Evolutionary conservation across 2,888 invertebrate species (phyloP).

Genomic region (Archips xylosteana): DNA sequence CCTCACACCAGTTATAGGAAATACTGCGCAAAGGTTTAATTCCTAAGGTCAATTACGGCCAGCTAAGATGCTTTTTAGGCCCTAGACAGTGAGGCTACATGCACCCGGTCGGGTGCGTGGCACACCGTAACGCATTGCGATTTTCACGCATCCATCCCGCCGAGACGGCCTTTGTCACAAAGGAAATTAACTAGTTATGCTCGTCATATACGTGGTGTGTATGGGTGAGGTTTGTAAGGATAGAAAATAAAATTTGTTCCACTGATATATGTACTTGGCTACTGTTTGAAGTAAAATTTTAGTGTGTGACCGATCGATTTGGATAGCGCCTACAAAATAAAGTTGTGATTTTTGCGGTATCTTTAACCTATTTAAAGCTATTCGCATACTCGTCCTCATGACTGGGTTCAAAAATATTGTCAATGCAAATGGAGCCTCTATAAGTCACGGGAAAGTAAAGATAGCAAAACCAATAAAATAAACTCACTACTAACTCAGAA

Average conservation of each 20-base stretch:
- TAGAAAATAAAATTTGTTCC: slow-evolving; percentile 46
- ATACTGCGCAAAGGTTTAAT: not conserved
- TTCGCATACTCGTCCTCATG: no score
- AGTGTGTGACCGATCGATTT: not conserved
- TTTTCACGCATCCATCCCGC: slow-evolving; percentile 84
- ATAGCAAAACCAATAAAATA: no score
- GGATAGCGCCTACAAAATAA: no score
- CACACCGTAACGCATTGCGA: slow-evolving; percentile 83
- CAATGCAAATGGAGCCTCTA: no score
- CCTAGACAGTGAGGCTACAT: slow-evolving; percentile 49
- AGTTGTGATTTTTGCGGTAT: no score
- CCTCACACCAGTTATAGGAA: no score
- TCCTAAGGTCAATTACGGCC: slow-evolving; percentile 10
- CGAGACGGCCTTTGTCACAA: slow-evolving; percentile 82
- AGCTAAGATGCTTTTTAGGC: slow-evolving; percentile 25
- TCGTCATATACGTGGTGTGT: slow-evolving; percentile 57
- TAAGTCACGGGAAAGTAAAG: no score
- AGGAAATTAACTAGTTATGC: slow-evolving; percentile 85
- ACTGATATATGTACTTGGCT: not conserved
- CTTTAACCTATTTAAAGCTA: no score
- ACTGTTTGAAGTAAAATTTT: not conserved
- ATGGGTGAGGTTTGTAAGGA: slow-evolving; percentile 63
- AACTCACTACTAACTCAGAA: no score
- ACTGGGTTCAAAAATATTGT: no score
- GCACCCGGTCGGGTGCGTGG: slow-evolving; percentile 66